A percentile compares a stretch with the other conserved stretches of the same genome.
Conservation (phyloP, 2,797 vertebrate species). For the Pantherophis alleghaniensis region DNA sequence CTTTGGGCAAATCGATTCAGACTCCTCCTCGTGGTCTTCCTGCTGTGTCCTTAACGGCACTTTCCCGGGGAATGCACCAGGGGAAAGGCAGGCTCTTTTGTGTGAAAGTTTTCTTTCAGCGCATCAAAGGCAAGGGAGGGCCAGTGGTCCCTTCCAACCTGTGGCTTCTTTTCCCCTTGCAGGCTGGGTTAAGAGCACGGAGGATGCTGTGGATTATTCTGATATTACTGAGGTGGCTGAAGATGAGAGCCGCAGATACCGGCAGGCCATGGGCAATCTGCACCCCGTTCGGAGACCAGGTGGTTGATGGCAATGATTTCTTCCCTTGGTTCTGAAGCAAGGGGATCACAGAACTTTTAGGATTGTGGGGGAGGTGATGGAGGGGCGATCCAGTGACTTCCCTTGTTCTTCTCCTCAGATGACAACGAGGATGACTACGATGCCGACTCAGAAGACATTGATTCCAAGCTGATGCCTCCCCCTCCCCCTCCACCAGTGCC, state of each 20-base stretch:
- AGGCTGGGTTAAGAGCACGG: slow-evolving; percentile 98
- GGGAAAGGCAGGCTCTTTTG: neutral
- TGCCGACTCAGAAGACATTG: slow-evolving; percentile 96
- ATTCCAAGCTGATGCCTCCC: slow-evolving; percentile 95
- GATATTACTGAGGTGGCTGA: slow-evolving; percentile 97
- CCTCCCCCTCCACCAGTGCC: slow-evolving; percentile 87
- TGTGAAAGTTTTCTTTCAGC: neutral
- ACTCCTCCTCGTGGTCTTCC: neutral
- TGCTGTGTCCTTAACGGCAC: no score
- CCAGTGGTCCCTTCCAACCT: neutral
- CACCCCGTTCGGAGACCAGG: slow-evolving; percentile 84
- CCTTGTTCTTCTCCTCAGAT: slow-evolving; percentile 69
- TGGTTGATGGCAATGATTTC: slow-evolving; percentile 51
- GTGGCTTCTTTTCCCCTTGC: neutral
- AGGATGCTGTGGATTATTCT: slow-evolving; percentile 97
- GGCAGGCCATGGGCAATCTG: slow-evolving; percentile 89
- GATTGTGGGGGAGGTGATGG: no score
- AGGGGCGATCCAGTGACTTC: slow-evolving; percentile 8
- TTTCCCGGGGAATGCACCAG: neutral
- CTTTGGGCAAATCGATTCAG: neutral
- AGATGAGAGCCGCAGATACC: slow-evolving; percentile 93
- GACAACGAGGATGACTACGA: slow-evolving; percentile 96
- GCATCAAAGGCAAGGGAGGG: neutral
- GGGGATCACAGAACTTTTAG: neutral
- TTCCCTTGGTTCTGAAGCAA: neutral